Percentiles rank a stretch among this genome's conserved stretches.
These are phyloP conservation scores for Lasioglossum vierecki DNA, from an alignment of 2,888 invertebrate genomes.

Conservation along the genomic window DNA sequence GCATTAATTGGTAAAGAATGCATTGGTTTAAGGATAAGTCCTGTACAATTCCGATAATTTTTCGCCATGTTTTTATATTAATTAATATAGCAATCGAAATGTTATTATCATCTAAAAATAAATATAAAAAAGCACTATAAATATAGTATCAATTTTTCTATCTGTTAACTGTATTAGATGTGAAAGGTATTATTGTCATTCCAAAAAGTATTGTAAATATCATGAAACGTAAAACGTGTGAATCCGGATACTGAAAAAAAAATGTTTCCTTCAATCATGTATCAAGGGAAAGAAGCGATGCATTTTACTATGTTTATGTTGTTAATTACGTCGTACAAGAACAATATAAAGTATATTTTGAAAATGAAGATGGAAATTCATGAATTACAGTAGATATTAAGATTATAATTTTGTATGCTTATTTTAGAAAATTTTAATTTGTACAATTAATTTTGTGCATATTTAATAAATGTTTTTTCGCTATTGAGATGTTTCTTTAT, in stretches of 20 bases:
- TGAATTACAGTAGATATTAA: constrained; percentile 16
- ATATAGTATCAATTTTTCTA: constrained; percentile 22
- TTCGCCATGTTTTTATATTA: constrained; percentile 8
- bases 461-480: constrained; percentile 41
- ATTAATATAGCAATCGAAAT: constrained; percentile 16
- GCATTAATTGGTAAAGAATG: constrained; percentile 96
- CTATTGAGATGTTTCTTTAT: neutral
- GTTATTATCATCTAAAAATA: constrained; percentile 25
- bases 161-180: constrained; percentile 28
- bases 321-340: constrained; percentile 30
- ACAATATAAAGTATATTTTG: constrained; percentile 40
- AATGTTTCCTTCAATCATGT: constrained; percentile 24
- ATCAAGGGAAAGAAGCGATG: neutral
- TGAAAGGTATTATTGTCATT: constrained; percentile 54
- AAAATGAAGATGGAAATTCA: constrained; percentile 18
- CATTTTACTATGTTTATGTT: constrained; percentile 38
- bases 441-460: constrained; percentile 37
- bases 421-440: constrained; percentile 30
- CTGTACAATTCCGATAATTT: constrained; percentile 86
- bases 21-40: constrained; percentile 94
- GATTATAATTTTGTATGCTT: constrained; percentile 33
- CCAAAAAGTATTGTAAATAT: constrained; percentile 54
- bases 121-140: constrained; percentile 20
- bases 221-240: constrained; percentile 8
- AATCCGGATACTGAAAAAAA: constrained; percentile 10